Evolutionary conservation across 1,140 invertebrate species (phyloP), one percentile per base, ranked within the genome.

Genomic region (Babylonia areolata): DNA sequence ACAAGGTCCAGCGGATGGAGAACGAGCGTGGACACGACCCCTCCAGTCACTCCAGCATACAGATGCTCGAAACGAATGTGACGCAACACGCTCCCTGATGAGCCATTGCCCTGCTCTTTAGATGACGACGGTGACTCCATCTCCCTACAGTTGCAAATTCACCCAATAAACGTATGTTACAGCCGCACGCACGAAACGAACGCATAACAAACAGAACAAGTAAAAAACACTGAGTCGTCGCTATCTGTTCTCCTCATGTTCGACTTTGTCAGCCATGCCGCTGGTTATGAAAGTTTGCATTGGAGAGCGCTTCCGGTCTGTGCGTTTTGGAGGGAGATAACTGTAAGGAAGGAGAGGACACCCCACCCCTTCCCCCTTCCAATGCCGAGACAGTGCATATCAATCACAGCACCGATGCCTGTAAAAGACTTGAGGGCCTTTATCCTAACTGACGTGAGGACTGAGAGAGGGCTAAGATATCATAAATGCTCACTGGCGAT

Each of bases 1-100:
- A 99, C 97, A 86, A 99, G 96, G 95, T 99, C 99, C 90, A 99
- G 95, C 78, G 99, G 95, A 93, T 96, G 96, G 33, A 96, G 91
- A 42, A 94, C 91, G 6, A 95, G 85, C 96, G 98, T 99, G 37
- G 98, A 98, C 54, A 97, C 96, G 71, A 98, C 97, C 81, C 99
- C 99, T 88, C 98, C 99, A 87, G 97, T 97, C 87, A 99, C 96
- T 71, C 99, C 99, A 93, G 98, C 98, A 88, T 99, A 95, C 90
- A 99, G 95, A 95, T 99, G 97, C 93, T 99, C 98, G 94, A 97
- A 98, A 93, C 97, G 97, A 58, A 98, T 95, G 58, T 91, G 87
- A 37, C 84, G 88, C 33, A 90, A 42, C 40, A 85, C 77, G 20
- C 86, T 79, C 1, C 11, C 42, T 31, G 42, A 20, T 9, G 37